Evolutionary conservation across 2,888 invertebrate genomes (phyloP).

Genomic region (Stenoptilia bipunctidactyla): DNA sequence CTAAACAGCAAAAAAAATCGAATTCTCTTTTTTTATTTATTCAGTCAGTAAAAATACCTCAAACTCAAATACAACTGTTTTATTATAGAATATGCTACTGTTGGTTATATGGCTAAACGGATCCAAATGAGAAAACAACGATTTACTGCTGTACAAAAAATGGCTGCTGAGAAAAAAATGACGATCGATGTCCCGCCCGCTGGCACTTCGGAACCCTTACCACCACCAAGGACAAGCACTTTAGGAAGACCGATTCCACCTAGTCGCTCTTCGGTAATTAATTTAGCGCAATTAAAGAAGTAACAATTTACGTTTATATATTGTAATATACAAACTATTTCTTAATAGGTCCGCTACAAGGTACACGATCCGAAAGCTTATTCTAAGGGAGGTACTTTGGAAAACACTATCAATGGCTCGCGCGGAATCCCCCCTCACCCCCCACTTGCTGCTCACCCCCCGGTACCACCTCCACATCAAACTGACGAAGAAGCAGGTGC

Average conservation of each 20-base stretch:
- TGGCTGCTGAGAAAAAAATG: slow-evolving; percentile 90
- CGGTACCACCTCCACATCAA: slow-evolving; percentile 4
- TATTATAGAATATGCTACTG: slow-evolving; percentile 96
- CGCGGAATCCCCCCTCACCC: slow-evolving; percentile 58
- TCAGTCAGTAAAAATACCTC: neutral
- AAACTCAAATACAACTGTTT: too few species aligned
- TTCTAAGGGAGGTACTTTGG: slow-evolving; percentile 89
- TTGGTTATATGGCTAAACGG: slow-evolving; percentile 97
- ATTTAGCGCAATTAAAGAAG: slow-evolving; percentile 5
- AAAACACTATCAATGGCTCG: slow-evolving; percentile 89
- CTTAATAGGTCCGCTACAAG: slow-evolving; percentile 85
- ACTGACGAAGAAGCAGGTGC: slow-evolving; percentile 70
- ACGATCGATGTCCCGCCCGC: slow-evolving; percentile 81
- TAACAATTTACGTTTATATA: neutral
- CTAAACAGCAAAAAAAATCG: too few species aligned
- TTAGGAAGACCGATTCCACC: slow-evolving; percentile 66
- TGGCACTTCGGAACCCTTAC: slow-evolving; percentile 72
- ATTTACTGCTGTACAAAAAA: slow-evolving; percentile 89
- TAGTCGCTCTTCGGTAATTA: slow-evolving; percentile 51
- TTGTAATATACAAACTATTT: too few species aligned
- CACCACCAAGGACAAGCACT: slow-evolving; percentile 75
- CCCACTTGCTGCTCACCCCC: slow-evolving; percentile 14
- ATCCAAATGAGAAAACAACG: slow-evolving; percentile 96
- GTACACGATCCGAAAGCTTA: slow-evolving; percentile 93
- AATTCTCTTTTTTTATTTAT: too few species aligned